Base-by-base conservation (phyloP, 2,888 invertebrate species). In the Andrena marginata region DNA sequence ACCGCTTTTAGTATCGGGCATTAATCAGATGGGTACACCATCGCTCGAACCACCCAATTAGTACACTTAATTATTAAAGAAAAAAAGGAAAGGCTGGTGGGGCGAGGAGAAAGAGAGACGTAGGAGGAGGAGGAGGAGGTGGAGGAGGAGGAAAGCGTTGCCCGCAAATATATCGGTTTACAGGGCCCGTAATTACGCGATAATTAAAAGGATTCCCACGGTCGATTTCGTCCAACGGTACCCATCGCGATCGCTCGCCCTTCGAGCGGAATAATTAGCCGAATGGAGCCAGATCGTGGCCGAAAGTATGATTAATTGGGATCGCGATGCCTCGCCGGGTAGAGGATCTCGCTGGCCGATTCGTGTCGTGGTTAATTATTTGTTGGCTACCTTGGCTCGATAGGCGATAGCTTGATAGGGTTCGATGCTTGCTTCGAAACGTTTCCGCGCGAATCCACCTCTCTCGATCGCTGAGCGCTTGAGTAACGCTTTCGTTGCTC, bases 131-230 rank as follows among this genome's bases (percentile, higher is more conserved):
- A 31, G 31, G 0, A 16, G 10, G 6, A 67, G 8, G n/a, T n/a
- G n/a, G 13, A 8, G 20, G n/a, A 49, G 1, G 13, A 23, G 26
- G 13, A n/a, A 0, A 20, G 48, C 0, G 1, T 26, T 26, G 51
- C 26, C 56, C 26, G 31, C 29, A 42, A 70, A 65, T 29, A 49
- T 64, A 77, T 77, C 77, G 70, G 60, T 79, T 82, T 73, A 54
- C 48, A 48, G 23, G 71, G 64, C 42, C n/a, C 42, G 71, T 68
- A 77, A 86, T 87, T 82, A 85, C 31, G 49, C 42, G 71, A 74
- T 74, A 84, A 88, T 88, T 88, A 85, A 84, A 74, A 77, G 56
- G 75, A 80, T 85, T 85, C 87, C 84, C 85, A 80, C 71, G 85
- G 73, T 64, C 75, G 70, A 82, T 79, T 80, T 80, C 70, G 63